Base-by-base conservation (phyloP, 2,888 invertebrate genomes). In the Gastrophysa polygoni region DNA sequence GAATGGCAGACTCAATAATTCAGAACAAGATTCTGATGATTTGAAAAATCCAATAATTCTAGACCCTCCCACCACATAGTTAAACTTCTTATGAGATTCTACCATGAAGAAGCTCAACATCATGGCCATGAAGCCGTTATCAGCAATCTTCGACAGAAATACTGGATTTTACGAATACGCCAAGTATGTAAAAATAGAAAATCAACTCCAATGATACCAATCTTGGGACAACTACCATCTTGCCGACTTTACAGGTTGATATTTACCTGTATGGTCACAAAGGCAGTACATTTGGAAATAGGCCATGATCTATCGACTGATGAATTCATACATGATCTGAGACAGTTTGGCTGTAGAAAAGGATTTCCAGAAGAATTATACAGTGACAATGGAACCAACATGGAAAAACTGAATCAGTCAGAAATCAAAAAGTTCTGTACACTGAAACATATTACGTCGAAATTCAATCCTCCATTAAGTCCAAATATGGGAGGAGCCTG, bases 401-500 rank as follows among this genome's bases (percentile, higher is more conserved):
- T 47, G 47, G 18, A 17, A 47, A 47, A 47, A 18, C 20, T 47
- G 1, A 47, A 47, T 47, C 47, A 20, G 47, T 18, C 47, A n/a
- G 47, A 47, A 18, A 47, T 47, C 47, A 47, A 18, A 11, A 47
- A 47, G 18, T 47, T 47, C 18, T 47, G 47, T 21, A 18, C 8
- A 20, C 18, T 47, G 10, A 47, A 20, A 47, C 17, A 16, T 21
- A 47, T 47, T 18, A 18, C 47, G 1, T 47, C 8, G 47, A 47
- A 21, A 47, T 47, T 47, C 47, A 47, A 47, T n/a, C 47, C 21
- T 10, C 11, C 47, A 10, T 47, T 11, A 20, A 18, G 47, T 47
- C 21, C 21, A 47, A 47, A 47, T 20, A 21, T 47, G 47, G 6
- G 47, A 18, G 47, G 47, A 47, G 47, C 47, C 8, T 47, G 47